Percentiles rank a stretch among this genome's conserved stretches.
Conservation (phyloP, 2,797 vertebrate species). For the Adrianichthys oophorus region DNA sequence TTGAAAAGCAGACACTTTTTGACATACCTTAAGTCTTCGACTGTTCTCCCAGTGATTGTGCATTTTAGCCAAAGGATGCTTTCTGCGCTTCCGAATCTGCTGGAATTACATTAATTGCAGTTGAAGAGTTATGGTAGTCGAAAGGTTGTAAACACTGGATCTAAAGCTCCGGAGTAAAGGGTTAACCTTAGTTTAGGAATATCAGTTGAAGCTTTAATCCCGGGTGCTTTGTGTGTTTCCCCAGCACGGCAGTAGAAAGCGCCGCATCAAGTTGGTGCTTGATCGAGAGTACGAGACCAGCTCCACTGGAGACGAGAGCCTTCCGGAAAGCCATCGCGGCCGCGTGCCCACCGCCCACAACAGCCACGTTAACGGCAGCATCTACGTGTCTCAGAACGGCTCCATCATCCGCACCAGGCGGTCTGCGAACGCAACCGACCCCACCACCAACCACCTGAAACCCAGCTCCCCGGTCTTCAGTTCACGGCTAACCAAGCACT, state of each 20-base stretch:
- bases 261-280: slow-evolving; percentile 87
- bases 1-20: too few relatives aligned
- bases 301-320: slow-evolving; percentile 92
- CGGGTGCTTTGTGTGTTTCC: too few relatives aligned
- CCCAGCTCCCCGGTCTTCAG: slow-evolving; percentile 79
- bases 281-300: slow-evolving; percentile 92
- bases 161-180: background rate
- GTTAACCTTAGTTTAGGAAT: background rate
- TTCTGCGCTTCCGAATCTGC: too few relatives aligned
- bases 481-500: slow-evolving; percentile 85
- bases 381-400: slow-evolving; percentile 95
- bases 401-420: slow-evolving; percentile 93
- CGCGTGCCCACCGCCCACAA: slow-evolving; percentile 70
- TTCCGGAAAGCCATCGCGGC: slow-evolving; percentile 81
- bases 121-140: too few relatives aligned
- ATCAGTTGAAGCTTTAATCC: too few relatives aligned
- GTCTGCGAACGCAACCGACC: slow-evolving; percentile 48
- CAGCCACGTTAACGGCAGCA: slow-evolving; percentile 84
- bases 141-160: too few relatives aligned
- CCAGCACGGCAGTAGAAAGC: slow-evolving; percentile 79
- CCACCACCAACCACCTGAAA: slow-evolving; percentile 77
- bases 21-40: too few relatives aligned
- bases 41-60: too few relatives aligned
- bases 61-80: too few relatives aligned
- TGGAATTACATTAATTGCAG: too few relatives aligned